Base-by-base conservation (phyloP, 2,888 invertebrate species). In the Celastrina argiolus region DNA sequence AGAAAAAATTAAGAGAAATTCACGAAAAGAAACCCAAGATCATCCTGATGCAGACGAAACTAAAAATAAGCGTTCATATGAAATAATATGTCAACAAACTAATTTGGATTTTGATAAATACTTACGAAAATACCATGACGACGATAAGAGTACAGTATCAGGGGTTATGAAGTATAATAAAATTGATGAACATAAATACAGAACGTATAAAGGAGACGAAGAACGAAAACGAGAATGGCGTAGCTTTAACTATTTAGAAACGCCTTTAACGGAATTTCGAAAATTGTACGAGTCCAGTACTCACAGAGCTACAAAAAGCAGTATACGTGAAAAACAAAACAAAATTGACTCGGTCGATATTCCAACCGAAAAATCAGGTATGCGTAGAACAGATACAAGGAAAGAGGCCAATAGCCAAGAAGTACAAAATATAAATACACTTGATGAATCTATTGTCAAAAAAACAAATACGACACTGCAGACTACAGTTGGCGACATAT, bases 231-330 rank as follows among this genome's bases (percentile, higher is more conserved):
- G 51, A 51, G 22, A 51, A 22, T 51, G 22, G 4, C 51, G 22
- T 51, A 51, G 51, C 51, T 65, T 69, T 0, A 78, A 85, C 68
- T 86, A 83, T 68, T 73, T 89, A 34, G 87, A 87, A 70, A 84
- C 83, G 14, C 86, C 91, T 0, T 67, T 91, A 8, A 69, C 64
- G 0, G 89, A 89, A 64, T 90, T 91, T 63, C 80, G 90, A 65
- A 87, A 85, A 70, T 71, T 84, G 2, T 90, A 90, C 70, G 78
- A 78, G 5, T 73, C 79, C 0, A 73, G 72, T 7, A 78, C 74
- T 63, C 36, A 68, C 22, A 68, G 66, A 39, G 3, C 6, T 16
- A 36, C 56, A 68, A 12, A 39, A 69, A 16, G 56, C 66, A 59
- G 5, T 16, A 34, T 1, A 59, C 31, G 5, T 34, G 1, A 31